Conservation (phyloP, 2,888 invertebrate species). For the Dasysyrphus albostriatus region DNA sequence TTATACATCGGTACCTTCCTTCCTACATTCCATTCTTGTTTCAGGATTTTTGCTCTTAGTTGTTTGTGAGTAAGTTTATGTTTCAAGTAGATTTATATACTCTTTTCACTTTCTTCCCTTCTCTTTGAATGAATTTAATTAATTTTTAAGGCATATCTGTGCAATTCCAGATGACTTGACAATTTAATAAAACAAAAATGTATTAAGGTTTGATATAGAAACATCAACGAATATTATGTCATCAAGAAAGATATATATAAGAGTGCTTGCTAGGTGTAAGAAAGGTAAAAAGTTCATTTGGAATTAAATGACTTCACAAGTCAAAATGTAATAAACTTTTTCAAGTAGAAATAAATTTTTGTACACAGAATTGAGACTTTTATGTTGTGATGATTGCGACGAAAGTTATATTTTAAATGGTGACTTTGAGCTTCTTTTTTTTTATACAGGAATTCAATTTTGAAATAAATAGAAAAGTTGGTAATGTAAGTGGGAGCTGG, state of each 20-base stretch:
- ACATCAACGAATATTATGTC: slow-evolving; percentile 34
- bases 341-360: slow-evolving; percentile 20
- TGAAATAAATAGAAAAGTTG: neutral
- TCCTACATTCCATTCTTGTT: neutral
- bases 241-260: slow-evolving; percentile 1
- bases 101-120: neutral
- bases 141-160: slow-evolving; percentile 22
- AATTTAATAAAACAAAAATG: slow-evolving; percentile 30
- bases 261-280: neutral
- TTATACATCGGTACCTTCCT: neutral
- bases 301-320: slow-evolving; percentile 17
- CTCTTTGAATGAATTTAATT: slow-evolving; percentile 42
- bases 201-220: slow-evolving; percentile 3
- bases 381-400: neutral
- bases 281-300: slow-evolving; percentile 17
- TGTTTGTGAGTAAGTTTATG: neutral
- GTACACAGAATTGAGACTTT: neutral
- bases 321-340: slow-evolving; percentile 46
- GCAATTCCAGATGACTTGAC: slow-evolving; percentile 51
- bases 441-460: neutral
- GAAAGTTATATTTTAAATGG: neutral
- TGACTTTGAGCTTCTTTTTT: neutral
- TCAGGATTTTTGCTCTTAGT: slow-evolving; percentile 6
- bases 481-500: too few species aligned
- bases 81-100: slow-evolving; percentile 15